phyloP scores from a whole-genome alignment of 2,797 vertebrate genomes.

The Phalanger gymnotis region DNA sequence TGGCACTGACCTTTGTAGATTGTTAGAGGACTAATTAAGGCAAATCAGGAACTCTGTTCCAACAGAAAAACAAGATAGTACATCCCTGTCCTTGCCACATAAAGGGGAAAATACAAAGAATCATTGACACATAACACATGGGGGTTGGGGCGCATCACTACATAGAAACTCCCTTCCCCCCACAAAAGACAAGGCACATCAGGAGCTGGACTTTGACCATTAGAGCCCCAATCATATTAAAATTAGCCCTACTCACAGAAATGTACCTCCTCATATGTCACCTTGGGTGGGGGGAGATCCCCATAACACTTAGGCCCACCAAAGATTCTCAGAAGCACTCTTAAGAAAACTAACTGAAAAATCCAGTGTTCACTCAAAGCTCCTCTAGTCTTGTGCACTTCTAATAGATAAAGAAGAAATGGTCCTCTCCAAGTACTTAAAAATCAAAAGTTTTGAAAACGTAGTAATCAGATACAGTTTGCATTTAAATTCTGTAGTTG shows the following conservation, averaged over 20 bases:
- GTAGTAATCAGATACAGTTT: neutral
- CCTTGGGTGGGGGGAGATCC: neutral
- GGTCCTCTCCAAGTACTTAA: neutral
- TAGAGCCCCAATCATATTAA: neutral
- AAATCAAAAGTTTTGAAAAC: neutral
- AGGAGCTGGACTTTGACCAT: neutral
- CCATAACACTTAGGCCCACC: neutral
- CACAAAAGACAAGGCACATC: slow-evolving; percentile 24
- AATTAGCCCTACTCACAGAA: neutral
- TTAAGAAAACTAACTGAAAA: slow-evolving; percentile 30
- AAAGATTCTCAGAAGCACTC: slow-evolving; percentile 32
- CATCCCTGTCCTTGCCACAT: slow-evolving; percentile 41
- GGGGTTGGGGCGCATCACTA: neutral
- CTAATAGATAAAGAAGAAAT: neutral
- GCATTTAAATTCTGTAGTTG: slow-evolving; percentile 1
- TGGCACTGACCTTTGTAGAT: slow-evolving; percentile 87
- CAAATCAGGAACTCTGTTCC: slow-evolving; percentile 83
- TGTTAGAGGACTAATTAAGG: slow-evolving; percentile 88
- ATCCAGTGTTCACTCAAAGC: slow-evolving; percentile 18
- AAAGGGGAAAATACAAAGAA: slow-evolving; percentile 25
- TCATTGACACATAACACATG: neutral
- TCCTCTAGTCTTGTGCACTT: neutral
- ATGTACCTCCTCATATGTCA: neutral
- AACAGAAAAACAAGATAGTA: slow-evolving; percentile 82
- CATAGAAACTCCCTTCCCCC: neutral